These are phyloP conservation scores for Teleogryllus occipitalis DNA, from an alignment of 1,140 invertebrate species.

Conservation along the genomic window DNA sequence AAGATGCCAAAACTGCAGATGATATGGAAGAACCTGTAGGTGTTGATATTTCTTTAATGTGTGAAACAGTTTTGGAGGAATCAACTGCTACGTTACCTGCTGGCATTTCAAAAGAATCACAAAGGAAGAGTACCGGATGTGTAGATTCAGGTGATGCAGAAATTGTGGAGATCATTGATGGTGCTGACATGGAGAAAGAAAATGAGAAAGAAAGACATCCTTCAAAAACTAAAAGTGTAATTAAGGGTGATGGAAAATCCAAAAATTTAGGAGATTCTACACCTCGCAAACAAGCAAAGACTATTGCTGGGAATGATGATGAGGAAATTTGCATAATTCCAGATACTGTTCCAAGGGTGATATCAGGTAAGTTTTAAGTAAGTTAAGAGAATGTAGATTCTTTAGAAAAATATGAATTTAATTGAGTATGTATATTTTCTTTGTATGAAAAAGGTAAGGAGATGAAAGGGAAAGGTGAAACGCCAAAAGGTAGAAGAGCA, in stretches of 20 bases:
- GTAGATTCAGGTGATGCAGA: too few relatives aligned
- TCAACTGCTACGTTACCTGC: neutral
- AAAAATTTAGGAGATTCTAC: neutral
- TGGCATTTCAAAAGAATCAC: too few relatives aligned
- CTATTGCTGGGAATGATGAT: conserved; percentile 4
- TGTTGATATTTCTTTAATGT: neutral
- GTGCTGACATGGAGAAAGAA: too few relatives aligned
- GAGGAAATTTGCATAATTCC: conserved; percentile 22
- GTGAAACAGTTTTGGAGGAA: neutral
- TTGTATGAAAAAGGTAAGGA: neutral
- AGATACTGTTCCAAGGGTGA: conserved; percentile 7
- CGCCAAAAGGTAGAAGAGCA: neutral
- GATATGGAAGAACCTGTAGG: neutral
- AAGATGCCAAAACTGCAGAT: neutral
- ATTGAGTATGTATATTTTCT: neutral
- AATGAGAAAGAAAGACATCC: too few relatives aligned
- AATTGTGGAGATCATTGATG: too few relatives aligned
- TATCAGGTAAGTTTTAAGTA: neutral
- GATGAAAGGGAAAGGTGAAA: neutral
- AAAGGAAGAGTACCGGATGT: too few relatives aligned
- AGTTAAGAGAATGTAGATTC: neutral
- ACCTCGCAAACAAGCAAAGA: neutral
- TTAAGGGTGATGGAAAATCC: too few relatives aligned
- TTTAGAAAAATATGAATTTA: neutral
- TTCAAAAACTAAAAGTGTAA: too few relatives aligned